phyloP scores from a whole-genome alignment of 2,797 vertebrate genomes.

The Tolypeutes matacus region DNA sequence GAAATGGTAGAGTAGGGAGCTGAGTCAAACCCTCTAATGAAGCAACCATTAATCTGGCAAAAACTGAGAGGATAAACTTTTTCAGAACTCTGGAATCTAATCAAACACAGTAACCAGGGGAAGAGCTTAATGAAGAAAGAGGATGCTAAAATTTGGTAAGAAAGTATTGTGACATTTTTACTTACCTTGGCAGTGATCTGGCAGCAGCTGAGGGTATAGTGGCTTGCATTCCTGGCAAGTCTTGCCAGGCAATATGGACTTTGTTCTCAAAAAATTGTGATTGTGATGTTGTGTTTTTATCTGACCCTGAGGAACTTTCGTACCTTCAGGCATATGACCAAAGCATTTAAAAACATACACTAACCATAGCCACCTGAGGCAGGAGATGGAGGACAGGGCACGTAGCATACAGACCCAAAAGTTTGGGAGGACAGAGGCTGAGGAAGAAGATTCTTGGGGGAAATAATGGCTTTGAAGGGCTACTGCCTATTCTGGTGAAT shows the following conservation, averaged over 20 bases:
- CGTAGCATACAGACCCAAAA: not conserved
- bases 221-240: not conserved
- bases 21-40: not conserved
- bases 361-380: not conserved
- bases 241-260: not conserved
- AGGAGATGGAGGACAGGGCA: not conserved
- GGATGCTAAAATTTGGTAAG: not conserved
- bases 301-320: no score
- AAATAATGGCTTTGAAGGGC: not conserved
- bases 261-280: not conserved
- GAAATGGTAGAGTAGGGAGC: not conserved
- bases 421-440: not conserved
- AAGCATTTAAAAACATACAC: no score
- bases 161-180: not conserved
- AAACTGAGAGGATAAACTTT: not conserved
- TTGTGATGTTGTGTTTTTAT: not conserved
- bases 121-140: not conserved
- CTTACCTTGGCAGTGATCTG: not conserved
- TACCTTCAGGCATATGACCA: no score
- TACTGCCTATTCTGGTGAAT: not conserved
- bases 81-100: not conserved
- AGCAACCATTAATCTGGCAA: not conserved
- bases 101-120: not conserved
- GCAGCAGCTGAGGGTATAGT: not conserved
- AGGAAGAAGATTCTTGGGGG: not conserved